Evolutionary conservation across 2,113 vertebrate species (phyloP).

Genomic region (pig (Sus scrofa)): T2T-Sscrofa CM000814.6:124344001-124344500

Average conservation of each 20-base stretch:
- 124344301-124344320: slow-evolving; percentile 4
- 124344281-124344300: slow-evolving; percentile 23
- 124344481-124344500: slow-evolving; percentile 81
- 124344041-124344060: neutral
- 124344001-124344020: neutral
- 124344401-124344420: slow-evolving; percentile 18
- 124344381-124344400: slow-evolving; percentile 22
- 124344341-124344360: neutral
- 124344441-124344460: slow-evolving; percentile 75
- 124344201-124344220: neutral
- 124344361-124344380: neutral
- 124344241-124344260: neutral
- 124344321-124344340: neutral
- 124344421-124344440: slow-evolving; percentile 52
- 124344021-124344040: neutral
- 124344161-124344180: neutral
- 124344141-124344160: neutral
- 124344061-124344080: neutral
- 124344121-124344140: neutral
- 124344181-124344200: neutral
- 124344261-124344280: slow-evolving; percentile 48
- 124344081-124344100: neutral
- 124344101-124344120: neutral
- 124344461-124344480: slow-evolving; percentile 69
- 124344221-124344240: neutral